phyloP scores from a whole-genome alignment of 2,888 invertebrate species.

The Acrobasis consociella region DNA sequence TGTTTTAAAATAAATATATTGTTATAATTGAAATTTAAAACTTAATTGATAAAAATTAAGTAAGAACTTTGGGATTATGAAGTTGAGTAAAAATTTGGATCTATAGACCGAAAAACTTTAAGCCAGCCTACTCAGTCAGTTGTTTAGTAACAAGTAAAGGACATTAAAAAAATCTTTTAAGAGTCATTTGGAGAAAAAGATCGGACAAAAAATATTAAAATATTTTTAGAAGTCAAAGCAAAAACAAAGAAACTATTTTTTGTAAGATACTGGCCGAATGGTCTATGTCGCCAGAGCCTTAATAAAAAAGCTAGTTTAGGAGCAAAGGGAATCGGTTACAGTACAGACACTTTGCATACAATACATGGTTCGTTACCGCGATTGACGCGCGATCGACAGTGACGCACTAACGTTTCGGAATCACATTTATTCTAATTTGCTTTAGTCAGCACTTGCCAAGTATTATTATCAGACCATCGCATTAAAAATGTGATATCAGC shows the following conservation, averaged over 20 bases:
- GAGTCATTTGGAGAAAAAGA: no score
- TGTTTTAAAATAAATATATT: no score
- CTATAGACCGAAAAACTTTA: no score
- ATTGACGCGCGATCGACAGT: conserved; percentile 63
- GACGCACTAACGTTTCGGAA: conserved; percentile 48
- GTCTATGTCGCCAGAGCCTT: neutral
- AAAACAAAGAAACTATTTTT: neutral
- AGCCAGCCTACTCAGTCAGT: no score
- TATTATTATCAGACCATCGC: neutral
- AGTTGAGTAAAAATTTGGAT: no score
- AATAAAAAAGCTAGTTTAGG: conserved; percentile 26
- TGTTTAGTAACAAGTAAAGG: no score
- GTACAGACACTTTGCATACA: conserved; percentile 69
- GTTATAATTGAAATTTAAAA: no score
- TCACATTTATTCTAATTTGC: conserved; percentile 61
- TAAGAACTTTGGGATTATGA: no score
- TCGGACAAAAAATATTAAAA: no score
- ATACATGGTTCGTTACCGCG: conserved; percentile 64
- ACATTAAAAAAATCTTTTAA: no score
- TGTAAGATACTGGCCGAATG: neutral
- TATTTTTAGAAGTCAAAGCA: neutral
- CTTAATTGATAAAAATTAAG: no score
- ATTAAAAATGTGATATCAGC: no score
- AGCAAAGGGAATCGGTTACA: conserved; percentile 27
- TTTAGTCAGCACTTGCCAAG: conserved; percentile 60